Evolutionary conservation across 2,113 vertebrate species (phyloP), one percentile per base, ranked within the genome.

Genomic region (Catagonus wagneri): DNA sequence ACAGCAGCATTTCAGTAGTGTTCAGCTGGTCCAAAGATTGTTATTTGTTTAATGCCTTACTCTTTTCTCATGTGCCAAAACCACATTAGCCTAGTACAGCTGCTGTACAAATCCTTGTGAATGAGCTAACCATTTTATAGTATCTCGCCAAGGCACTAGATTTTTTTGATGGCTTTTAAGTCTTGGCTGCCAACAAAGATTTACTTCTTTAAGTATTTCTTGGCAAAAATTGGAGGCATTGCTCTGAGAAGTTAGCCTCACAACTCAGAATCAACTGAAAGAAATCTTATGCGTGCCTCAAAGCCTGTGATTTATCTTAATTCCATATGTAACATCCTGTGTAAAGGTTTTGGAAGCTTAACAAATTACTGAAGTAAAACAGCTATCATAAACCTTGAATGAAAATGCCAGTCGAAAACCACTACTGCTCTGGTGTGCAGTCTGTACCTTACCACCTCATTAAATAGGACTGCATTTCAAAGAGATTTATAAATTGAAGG

Each of bases 181-280:
- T 89, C 12, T 95, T 87, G 54, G 7, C 44, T 95, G 84, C 83
- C 75, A 88, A 90, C 71, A 39, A 86, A 39, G 25, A 95, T 75
- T 80, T 84, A 88, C 19, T 83, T 74, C 72, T 96, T 79, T 90
- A 95, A 96, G 56, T 72, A 96, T 90, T 93, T 94, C 44, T 86
- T 92, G 81, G 71, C 68, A 86, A 81, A 87, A 86, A 27, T 2
- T 66, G 84, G 84, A 92, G 54, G 29, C 29, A 93, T 76, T 83
- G 16, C 22, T 81, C 44, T 27, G 34, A 23, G n/a, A 90, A 92
- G 34, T 22, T 83, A 63, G 5, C 60, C 29, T 90, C 44, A 84
- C 20, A 32, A 80, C 20, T n/a, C 60, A 63, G 15, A 94, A 90
- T 84, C 58, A n/a, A 25, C 25, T 23, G 44, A 61, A 81, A 81